Conservation (phyloP, 2,113 vertebrate species). For the Triplophysa dalaica region DNA sequence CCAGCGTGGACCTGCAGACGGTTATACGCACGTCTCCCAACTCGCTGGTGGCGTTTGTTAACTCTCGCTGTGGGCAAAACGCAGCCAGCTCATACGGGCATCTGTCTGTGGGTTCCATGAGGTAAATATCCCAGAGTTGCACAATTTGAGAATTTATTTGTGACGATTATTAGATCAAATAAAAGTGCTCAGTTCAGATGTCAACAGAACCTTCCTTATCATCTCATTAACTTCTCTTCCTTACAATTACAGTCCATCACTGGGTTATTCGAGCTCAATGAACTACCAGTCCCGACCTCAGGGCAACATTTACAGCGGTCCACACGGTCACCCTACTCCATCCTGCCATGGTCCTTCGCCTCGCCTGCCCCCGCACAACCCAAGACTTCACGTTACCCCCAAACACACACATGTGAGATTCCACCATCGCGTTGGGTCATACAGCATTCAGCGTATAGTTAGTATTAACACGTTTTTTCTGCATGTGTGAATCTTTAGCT, state of each 20-base stretch:
- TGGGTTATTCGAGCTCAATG: conserved; percentile 83
- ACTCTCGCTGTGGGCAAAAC: conserved; percentile 86
- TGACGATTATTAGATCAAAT: no score
- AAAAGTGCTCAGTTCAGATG: not conserved
- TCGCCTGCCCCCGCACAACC: conserved; percentile 73
- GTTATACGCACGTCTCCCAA: conserved; percentile 96
- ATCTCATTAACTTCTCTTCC: conserved; percentile 6
- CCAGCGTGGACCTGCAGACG: conserved; percentile 93
- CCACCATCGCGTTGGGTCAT: not conserved
- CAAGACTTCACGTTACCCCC: conserved; percentile 72
- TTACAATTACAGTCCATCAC: conserved; percentile 78
- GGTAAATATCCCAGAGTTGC: conserved; percentile 68
- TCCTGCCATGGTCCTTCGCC: conserved; percentile 67
- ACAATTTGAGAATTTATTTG: no score
- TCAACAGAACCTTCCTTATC: not conserved
- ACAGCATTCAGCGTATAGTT: not conserved
- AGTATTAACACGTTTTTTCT: not conserved
- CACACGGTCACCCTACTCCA: conserved; percentile 76
- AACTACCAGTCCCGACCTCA: conserved; percentile 83
- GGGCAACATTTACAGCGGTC: conserved; percentile 74
- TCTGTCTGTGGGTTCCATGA: conserved; percentile 92
- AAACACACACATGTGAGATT: conserved; percentile 86
- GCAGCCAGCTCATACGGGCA: conserved; percentile 90
- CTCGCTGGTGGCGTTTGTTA: conserved; percentile 94
- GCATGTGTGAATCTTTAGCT: conserved; percentile 69